phyloP scores from a whole-genome alignment of 2,797 vertebrate species.

The Pangasius krempfi region DNA sequence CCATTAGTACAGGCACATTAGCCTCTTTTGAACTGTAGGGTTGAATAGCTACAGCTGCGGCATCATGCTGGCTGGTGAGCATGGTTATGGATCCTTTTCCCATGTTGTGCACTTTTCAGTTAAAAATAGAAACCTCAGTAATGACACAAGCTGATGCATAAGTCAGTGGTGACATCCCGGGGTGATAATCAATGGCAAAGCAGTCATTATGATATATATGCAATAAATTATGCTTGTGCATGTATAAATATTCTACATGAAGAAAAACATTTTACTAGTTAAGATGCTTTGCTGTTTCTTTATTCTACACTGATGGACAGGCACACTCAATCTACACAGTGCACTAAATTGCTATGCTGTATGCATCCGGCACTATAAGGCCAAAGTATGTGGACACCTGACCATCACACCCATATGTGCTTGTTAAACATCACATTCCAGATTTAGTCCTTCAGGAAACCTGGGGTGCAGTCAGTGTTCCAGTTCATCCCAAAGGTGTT shows the following conservation, averaged over 20 bases:
- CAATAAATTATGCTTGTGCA: not conserved
- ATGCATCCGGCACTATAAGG: not conserved
- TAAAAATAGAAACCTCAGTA: not conserved
- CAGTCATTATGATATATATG: too few species aligned
- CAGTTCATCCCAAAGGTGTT: too few species aligned
- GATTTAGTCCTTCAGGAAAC: too few species aligned
- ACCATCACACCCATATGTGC: too few species aligned
- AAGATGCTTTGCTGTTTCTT: not conserved
- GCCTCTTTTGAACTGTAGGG: not conserved
- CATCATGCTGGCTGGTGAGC: not conserved
- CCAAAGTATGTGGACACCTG: too few species aligned
- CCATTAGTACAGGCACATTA: not conserved
- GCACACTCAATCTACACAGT: too few species aligned
- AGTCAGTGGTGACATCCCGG: not conserved
- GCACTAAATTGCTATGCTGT: not conserved
- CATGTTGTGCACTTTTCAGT: not conserved
- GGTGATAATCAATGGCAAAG: not conserved
- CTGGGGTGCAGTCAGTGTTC: too few species aligned
- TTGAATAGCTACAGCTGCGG: not conserved
- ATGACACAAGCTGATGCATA: too few species aligned
- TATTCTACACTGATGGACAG: not conserved
- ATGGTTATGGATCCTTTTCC: not conserved
- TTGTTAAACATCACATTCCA: too few species aligned
- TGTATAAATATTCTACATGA: not conserved
- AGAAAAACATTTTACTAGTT: not conserved